phyloP scores from a whole-genome alignment of 2,113 vertebrate species.

The Larimichthys polyactis region DNA sequence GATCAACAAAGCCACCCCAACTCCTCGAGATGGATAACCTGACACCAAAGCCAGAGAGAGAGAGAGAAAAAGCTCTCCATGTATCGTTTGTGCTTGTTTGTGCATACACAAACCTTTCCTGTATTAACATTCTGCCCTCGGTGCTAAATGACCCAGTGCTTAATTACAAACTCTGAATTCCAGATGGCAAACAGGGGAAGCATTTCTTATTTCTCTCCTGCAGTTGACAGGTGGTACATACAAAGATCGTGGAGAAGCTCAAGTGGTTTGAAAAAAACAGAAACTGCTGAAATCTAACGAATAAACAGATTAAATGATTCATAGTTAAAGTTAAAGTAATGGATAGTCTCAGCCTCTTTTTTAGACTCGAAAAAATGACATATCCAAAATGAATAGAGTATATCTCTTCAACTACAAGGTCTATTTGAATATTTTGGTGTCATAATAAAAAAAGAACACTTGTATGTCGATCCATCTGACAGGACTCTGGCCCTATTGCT shows the following conservation, averaged over 20 bases:
- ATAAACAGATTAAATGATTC: too few relatives aligned
- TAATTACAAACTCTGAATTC: slow-evolving; percentile 64
- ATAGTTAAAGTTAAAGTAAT: too few relatives aligned
- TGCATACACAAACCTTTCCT: slow-evolving; percentile 26
- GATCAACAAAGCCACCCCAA: slow-evolving; percentile 14
- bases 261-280: not conserved
- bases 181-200: slow-evolving; percentile 63
- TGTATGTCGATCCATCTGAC: not conserved
- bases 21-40: slow-evolving; percentile 26
- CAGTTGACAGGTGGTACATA: not conserved
- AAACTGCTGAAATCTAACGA: too few relatives aligned
- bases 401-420: too few relatives aligned
- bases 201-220: slow-evolving; percentile 29
- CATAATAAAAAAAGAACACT: too few relatives aligned
- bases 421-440: too few relatives aligned
- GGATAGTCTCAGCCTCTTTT: too few relatives aligned
- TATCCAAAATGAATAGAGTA: too few relatives aligned
- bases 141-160: slow-evolving; percentile 54
- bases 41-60: slow-evolving; percentile 22
- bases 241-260: not conserved
- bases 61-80: not conserved
- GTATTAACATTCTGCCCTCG: slow-evolving; percentile 57
- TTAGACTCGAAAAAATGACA: too few relatives aligned
- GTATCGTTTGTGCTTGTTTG: slow-evolving; percentile 34
- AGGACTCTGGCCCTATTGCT: not conserved